Percentiles rank a stretch among this genome's conserved stretches.
These are phyloP conservation scores for Julus scandinavius DNA, from an alignment of 2,888 invertebrate species.

Conservation along the genomic window DNA sequence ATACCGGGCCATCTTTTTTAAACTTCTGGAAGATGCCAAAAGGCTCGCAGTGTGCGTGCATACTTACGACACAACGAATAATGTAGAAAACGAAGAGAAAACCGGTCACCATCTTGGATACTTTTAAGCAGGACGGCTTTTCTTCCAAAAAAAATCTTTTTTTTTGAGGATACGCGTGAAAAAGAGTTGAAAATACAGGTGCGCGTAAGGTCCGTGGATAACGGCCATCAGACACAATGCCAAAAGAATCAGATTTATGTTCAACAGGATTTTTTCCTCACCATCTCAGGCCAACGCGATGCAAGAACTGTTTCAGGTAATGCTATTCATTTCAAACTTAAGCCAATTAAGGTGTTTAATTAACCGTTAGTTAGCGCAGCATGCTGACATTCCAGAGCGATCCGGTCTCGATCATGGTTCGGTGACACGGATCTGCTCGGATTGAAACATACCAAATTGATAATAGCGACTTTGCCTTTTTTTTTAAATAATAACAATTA, in stretches of 20 bases:
- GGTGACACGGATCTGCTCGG: neutral
- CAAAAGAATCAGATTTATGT: slow-evolving; percentile 76
- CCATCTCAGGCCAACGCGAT: slow-evolving; percentile 91
- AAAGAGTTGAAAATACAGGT: neutral
- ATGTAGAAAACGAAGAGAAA: neutral
- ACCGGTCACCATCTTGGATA: neutral
- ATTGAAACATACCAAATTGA: neutral
- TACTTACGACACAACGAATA: neutral
- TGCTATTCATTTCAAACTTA: too few relatives aligned
- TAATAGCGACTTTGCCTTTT: neutral
- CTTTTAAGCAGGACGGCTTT: neutral
- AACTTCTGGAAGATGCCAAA: neutral
- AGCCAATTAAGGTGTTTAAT: too few relatives aligned
- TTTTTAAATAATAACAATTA: too few relatives aligned
- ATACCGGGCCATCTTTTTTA: slow-evolving; percentile 1
- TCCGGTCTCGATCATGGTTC: too few relatives aligned
- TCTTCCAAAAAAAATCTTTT: neutral
- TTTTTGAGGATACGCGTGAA: too few relatives aligned
- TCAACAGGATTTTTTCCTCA: slow-evolving; percentile 94
- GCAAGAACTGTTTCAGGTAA: slow-evolving; percentile 89
- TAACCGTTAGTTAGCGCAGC: too few relatives aligned
- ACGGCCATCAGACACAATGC: slow-evolving; percentile 52
- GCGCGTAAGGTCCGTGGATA: neutral
- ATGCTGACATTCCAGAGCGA: neutral
- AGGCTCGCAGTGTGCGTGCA: neutral